Evolutionary conservation across 2,113 vertebrate species (phyloP), one percentile per base, ranked within the genome.

Genomic region (Crotophaga sulcirostris): DNA sequence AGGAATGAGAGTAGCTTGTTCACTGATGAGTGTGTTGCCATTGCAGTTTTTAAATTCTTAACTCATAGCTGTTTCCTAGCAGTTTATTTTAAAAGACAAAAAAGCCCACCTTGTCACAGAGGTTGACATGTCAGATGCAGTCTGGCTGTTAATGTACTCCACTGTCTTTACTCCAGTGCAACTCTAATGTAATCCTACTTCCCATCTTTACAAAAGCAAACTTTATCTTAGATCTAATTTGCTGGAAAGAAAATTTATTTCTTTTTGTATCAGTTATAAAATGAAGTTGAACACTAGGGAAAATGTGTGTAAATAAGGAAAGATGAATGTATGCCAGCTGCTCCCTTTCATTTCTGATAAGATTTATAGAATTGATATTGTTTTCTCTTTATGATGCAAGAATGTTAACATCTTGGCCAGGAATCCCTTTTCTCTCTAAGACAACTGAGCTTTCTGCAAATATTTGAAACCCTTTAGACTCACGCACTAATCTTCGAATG

Each of bases 291-390:
- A 89, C 73, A 31, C 88, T 78, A 38, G 82, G 86, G 90, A 84
- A 94, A 86, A 75, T 38, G 29, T 60, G 64, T 84, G 83, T 94
- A 95, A 97, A 93, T 90, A 94, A 89, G 93, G 73, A 90, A 93
- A 93, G 96, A 94, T 73, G 60, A 95, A 82, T 92, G 83, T 58
- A 66, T 95, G 73, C 92, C 94, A 96, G 90, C 94, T 96, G 93
- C 69, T 97, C 73, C 80, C 85, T 96, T 94, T 94, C 90, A 42
- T 90, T 92, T 90, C 84, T 95, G 69, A 87, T 95, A 91, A 88
- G 64, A 79, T 87, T 96, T 64, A 76, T 92, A 59, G 80, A 88
- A 84, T 38, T 87, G 80, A 93, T 95, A 60, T 55, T 91, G 56
- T 34, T 95, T 94, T 90, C 84, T 78, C 75, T 74, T 93, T 90